Evolutionary conservation across 2,797 vertebrate species (phyloP).

Genomic region (Astyanax mexicanus): DNA sequence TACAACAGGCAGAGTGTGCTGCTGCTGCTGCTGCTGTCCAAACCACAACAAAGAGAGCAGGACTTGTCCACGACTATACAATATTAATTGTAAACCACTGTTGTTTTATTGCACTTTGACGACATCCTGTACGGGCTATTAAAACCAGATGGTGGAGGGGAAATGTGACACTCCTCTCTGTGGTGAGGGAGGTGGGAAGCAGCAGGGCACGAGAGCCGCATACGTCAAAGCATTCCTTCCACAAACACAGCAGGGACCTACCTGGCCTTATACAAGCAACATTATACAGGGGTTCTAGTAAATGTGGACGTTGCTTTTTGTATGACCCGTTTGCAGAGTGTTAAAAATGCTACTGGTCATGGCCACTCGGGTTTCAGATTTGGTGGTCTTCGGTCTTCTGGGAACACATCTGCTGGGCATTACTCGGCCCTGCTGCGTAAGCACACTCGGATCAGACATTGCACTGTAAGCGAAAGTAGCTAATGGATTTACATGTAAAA

Average conservation of each 20-base stretch:
- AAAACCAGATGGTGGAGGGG: slow-evolving; percentile 75
- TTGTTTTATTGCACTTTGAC: slow-evolving; percentile 65
- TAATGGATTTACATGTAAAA: not conserved
- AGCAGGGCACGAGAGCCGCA: slow-evolving; percentile 33
- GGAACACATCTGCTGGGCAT: slow-evolving; percentile 54
- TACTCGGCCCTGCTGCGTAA: slow-evolving; percentile 43
- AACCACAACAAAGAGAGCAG: slow-evolving; percentile 29
- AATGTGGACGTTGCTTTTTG: not conserved
- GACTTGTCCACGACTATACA: slow-evolving; percentile 25
- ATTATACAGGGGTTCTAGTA: slow-evolving; percentile 6
- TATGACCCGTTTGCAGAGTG: not conserved
- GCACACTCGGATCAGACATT: not conserved
- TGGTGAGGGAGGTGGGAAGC: slow-evolving; percentile 37
- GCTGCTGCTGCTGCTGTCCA: slow-evolving; percentile 15
- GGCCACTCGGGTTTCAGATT: slow-evolving; percentile 23
- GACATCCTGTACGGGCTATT: slow-evolving; percentile 71
- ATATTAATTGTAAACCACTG: slow-evolving; percentile 58
- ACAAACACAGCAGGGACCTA: slow-evolving; percentile 40
- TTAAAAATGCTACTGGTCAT: slow-evolving; percentile 6
- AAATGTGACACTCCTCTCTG: slow-evolving; percentile 61
- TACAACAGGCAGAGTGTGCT: slow-evolving; percentile 28
- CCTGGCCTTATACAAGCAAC: slow-evolving; percentile 1
- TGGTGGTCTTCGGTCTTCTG: slow-evolving; percentile 27
- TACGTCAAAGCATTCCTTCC: slow-evolving; percentile 54
- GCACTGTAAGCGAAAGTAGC: not conserved